These are phyloP conservation scores for Arrhamphus sclerolepis DNA, from an alignment of 2,797 vertebrate genomes.

Conservation along the genomic window DNA sequence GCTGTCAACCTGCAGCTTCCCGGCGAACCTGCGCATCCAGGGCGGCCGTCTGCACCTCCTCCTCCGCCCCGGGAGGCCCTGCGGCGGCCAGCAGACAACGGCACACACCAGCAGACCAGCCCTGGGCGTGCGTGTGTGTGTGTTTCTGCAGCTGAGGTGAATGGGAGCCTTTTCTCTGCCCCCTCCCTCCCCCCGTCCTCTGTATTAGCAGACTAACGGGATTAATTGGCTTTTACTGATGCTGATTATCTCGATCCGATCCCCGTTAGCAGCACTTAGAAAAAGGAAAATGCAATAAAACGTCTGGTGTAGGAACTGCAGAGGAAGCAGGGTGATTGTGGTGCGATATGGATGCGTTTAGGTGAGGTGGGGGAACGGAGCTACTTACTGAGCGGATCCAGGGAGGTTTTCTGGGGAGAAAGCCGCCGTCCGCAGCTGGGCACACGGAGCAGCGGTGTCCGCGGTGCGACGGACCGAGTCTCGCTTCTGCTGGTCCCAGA, in stretches of 20 bases:
- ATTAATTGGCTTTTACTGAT: constrained; percentile 46
- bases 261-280: neutral
- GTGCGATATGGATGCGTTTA: neutral
- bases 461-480: constrained; percentile 8
- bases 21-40: constrained; percentile 51
- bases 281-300: too few species aligned
- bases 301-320: neutral
- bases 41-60: constrained; percentile 18
- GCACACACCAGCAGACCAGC: neutral
- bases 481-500: constrained; percentile 24
- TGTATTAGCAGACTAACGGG: constrained; percentile 44
- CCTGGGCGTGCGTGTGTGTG: neutral
- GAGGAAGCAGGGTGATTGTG: constrained; percentile 5
- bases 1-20: constrained; percentile 47
- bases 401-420: constrained; percentile 19
- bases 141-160: constrained; percentile 6
- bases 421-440: constrained; percentile 37
- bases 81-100: constrained; percentile 17
- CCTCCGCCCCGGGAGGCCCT: constrained; percentile 31
- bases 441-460: constrained; percentile 8
- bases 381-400: constrained; percentile 62
- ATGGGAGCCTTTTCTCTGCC: constrained; percentile 14
- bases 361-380: constrained; percentile 26
- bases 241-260: constrained; percentile 26
- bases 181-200: constrained; percentile 27